Evolutionary conservation across 2,113 vertebrate species (phyloP).

Genomic region (Okapia johnstoni): DNA sequence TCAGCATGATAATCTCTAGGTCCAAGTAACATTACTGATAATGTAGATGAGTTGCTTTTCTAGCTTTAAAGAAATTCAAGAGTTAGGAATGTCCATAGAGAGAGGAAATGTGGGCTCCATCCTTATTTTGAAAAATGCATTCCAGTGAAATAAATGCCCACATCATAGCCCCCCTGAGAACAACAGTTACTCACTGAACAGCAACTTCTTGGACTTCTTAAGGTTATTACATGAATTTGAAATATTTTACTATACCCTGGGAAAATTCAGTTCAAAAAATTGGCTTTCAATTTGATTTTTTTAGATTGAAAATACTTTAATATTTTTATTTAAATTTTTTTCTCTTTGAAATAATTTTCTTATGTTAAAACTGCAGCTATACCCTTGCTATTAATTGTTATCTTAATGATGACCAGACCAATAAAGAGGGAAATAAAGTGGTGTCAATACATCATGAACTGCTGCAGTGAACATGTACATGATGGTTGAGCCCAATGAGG

Average conservation of each 20-base stretch:
- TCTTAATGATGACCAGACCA: background rate
- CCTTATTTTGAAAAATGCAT: background rate
- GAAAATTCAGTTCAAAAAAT: background rate
- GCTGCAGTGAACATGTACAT: background rate
- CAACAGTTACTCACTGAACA: background rate
- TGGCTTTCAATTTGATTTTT: background rate
- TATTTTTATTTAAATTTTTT: background rate
- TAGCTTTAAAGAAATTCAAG: background rate
- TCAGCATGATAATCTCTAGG: background rate
- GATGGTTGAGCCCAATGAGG: background rate
- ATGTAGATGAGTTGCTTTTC: background rate
- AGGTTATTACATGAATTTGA: background rate
- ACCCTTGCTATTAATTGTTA: background rate
- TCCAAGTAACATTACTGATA: background rate
- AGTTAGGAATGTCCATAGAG: background rate
- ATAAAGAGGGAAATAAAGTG: background rate
- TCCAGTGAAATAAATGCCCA: background rate
- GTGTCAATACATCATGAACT: background rate
- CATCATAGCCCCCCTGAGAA: background rate
- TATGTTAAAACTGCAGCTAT: background rate
- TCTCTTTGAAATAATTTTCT: background rate
- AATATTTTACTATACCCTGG: background rate
- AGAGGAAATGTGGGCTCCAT: background rate
- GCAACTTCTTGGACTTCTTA: background rate
- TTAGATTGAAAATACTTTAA: background rate